Base-by-base conservation (phyloP, 2,888 invertebrate genomes). In the Mylabris sibirica region DNA sequence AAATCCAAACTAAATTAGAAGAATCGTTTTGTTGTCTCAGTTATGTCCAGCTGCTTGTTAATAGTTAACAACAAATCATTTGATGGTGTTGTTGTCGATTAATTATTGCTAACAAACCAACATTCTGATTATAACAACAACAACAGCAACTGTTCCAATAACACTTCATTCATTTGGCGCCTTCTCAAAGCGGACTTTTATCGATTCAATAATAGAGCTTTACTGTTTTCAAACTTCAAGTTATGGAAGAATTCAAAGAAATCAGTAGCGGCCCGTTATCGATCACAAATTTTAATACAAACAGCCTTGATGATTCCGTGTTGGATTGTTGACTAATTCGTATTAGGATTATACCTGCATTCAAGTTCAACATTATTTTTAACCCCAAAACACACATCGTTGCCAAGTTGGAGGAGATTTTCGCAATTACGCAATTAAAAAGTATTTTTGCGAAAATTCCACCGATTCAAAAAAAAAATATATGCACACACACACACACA, bases 1-100 rank as follows among this genome's bases (percentile, higher is more conserved):
- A 60, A 59, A 66, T 69, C 64, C 69, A 66, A 62, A 69, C 69
- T 69, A 64, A 69, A 44, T 44, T 17, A 17, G 12, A 44, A 44
- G n/a, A 44, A 44, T 14, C 2, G 41, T 41, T 3, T 41, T 41
- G 12, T 41, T 12, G 14, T 41, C 11, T 41, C 41, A 35, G 38
- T 38, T 38, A 38, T 44, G 44, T 44, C 44, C 44, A 44, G n/a
- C 44, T 44, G 44, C n/a, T 44, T 44, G 44, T 44, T 17, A 3
- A 44, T n/a, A 44, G 6, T 44, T 17, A 17, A 44, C 44, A 44
- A 44, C 44, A 44, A n/a, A 44, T 44, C 17, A 44, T n/a, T 44
- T 44, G 44, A 44, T 44, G 44, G n/a, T n/a, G 17, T 17, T 44
- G 38, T 12, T 38, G 38, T 30, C 30, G 38, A 38, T 38, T 38